Evolutionary conservation across 2,113 vertebrate genomes (phyloP).

Genomic region (Cyanoderma ruficeps): DNA sequence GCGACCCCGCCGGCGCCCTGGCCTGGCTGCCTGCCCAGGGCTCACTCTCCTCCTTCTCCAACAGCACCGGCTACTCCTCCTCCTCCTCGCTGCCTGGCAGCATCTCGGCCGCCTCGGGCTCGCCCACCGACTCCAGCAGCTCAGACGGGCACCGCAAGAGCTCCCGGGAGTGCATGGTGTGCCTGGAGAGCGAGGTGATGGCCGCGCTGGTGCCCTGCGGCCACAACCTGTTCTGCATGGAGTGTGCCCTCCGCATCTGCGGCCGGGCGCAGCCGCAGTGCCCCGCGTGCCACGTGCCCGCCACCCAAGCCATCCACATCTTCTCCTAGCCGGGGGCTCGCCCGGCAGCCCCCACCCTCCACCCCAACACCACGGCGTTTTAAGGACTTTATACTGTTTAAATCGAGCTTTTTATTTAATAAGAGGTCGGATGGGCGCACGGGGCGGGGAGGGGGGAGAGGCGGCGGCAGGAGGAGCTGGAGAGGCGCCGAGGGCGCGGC

Average conservation of each 20-base stretch:
- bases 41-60: conserved; percentile 81
- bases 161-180: conserved; percentile 90
- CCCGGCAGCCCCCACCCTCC: neutral
- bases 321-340: conserved; percentile 85
- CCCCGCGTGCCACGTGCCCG: conserved; percentile 90
- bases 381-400: conserved; percentile 3
- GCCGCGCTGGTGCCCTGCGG: conserved; percentile 93
- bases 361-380: neutral
- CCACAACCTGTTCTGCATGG: conserved; percentile 99
- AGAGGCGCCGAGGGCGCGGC: neutral
- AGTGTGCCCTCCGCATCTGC: conserved; percentile 93
- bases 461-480: neutral
- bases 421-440: neutral
- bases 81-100: conserved; percentile 82
- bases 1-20: conserved; percentile 85
- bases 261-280: conserved; percentile 88
- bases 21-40: conserved; percentile 86
- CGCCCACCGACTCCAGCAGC: conserved; percentile 85
- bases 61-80: conserved; percentile 86
- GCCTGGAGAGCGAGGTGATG: conserved; percentile 92
- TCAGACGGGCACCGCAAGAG: conserved; percentile 59
- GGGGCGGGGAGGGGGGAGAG: neutral
- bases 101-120: conserved; percentile 68
- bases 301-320: conserved; percentile 97
- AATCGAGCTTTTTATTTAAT: conserved; percentile 55